Evolutionary conservation across 2,888 invertebrate genomes (phyloP), one percentile per base, ranked within the genome.

Genomic region (Drosophila vallismaia): DNA sequence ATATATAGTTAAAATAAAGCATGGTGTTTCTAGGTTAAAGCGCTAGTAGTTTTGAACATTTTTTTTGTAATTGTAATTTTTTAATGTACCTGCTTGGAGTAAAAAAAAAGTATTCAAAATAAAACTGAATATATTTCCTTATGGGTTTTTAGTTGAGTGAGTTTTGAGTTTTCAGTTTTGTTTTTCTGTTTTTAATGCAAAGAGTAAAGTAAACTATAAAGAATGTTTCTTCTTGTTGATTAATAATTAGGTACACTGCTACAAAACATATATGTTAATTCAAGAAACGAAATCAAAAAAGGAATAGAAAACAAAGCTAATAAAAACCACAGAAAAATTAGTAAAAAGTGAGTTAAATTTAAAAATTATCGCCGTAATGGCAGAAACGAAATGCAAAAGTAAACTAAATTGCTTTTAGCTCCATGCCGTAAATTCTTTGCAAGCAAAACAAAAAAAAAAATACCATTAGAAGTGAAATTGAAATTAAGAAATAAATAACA

Each of bases 181-280:
- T 33, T 36, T 33, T 66, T 66, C 46, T 59, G 12, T 19, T 42
- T 42, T 8, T 3, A 14, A 58, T 62, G 48, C 50, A 45, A 38
- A 64, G 50, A 50, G 60, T 51, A 50, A 66, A 36, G 48, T 51
- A 46, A 57, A 45, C 38, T 56, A 49, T 68, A 71, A 73, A 66
- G 45, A 55, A 64, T 56, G 66, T 85, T 80, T 79, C 73, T 85
- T 86, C 87, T 87, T 88, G 89, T 89, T 88, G 89, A 88, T 86
- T 88, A 88, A 78, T 88, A 79, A 82, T 88, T 88, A 88, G 88
- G 89, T 75, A 77, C 64, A 79, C 64, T 53, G 70, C 70, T 50
- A 79, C 60, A 57, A 54, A 72, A 74, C 19, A 44, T 44, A 44
- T 75, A 78, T 74, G 74, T 64, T 79, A 79, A 77, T 64, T 68